phyloP scores from a whole-genome alignment of 2,797 vertebrate species.

The Sphenodon punctatus region DNA sequence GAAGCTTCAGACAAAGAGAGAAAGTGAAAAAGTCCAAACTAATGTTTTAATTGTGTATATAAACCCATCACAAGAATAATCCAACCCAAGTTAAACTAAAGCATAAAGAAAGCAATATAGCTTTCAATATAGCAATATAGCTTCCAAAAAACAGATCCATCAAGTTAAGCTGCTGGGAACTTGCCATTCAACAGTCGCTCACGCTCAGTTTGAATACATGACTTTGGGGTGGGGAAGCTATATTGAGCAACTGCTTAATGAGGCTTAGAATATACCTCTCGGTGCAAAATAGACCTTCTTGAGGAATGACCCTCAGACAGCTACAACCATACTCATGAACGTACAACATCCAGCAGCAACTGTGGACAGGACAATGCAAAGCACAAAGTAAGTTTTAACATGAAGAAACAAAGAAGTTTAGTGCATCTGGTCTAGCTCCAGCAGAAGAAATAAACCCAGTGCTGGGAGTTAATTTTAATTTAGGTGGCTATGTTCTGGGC shows the following conservation, averaged over 20 bases:
- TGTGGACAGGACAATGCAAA: neutral
- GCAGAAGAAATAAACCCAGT: neutral
- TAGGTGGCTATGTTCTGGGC: neutral
- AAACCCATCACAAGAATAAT: neutral
- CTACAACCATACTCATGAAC: neutral
- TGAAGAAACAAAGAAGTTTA: rapidly evolving
- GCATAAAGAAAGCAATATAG: neutral
- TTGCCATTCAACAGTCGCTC: neutral
- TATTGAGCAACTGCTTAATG: neutral
- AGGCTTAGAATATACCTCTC: neutral
- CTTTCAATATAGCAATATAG: neutral
- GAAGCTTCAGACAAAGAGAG: neutral
- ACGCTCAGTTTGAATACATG: neutral
- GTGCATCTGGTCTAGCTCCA: neutral
- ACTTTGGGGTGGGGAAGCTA: neutral
- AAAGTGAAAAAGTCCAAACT: neutral
- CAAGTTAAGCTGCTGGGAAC: neutral
- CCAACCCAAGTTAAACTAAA: neutral
- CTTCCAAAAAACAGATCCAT: neutral
- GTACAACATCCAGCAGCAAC: neutral
- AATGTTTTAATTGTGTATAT: neutral
- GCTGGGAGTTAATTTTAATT: neutral
- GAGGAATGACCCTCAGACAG: neutral
- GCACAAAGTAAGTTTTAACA: neutral
- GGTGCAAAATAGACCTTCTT: neutral